These are phyloP conservation scores for Sebastes fasciatus DNA, from an alignment of 2,113 vertebrate species.

Conservation along the genomic window DNA sequence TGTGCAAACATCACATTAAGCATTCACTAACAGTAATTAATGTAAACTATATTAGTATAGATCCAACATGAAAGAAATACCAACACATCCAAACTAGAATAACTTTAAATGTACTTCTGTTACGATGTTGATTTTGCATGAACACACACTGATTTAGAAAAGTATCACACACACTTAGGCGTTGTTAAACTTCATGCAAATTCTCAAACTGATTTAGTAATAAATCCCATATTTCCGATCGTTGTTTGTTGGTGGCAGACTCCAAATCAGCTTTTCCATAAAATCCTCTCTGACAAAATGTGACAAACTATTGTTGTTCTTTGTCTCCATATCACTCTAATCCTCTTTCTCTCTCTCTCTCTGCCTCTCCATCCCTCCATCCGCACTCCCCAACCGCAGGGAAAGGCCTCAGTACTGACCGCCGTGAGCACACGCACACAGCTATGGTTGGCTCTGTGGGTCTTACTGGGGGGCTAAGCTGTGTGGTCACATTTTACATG, in stretches of 20 bases:
- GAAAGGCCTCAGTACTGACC: conserved; percentile 74
- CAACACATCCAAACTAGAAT: background rate
- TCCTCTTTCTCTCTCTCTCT: conserved; percentile 74
- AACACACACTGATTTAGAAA: conserved; percentile 21
- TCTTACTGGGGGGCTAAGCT: conserved; percentile 73
- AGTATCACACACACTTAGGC: conserved; percentile 45
- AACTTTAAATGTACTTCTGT: background rate
- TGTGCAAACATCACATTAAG: too few relatives aligned
- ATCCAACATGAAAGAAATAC: background rate
- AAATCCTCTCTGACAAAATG: conserved; percentile 82
- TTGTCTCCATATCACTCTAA: conserved; percentile 82
- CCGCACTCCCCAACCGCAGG: conserved; percentile 59
- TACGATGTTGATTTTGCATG: background rate
- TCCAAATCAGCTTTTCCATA: conserved; percentile 82
- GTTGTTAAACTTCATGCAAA: conserved; percentile 66
- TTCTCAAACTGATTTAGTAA: conserved; percentile 71
- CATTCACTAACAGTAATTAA: background rate
- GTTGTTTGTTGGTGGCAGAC: conserved; percentile 80
- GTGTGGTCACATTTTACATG: conserved; percentile 71
- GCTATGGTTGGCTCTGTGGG: conserved; percentile 33
- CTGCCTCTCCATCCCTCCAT: conserved; percentile 66
- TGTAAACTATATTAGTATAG: background rate
- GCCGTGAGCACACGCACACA: conserved; percentile 41
- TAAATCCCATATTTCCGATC: conserved; percentile 79
- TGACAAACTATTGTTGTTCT: conserved; percentile 81